phyloP scores from a whole-genome alignment of 2,797 vertebrate genomes.

The Crax fasciolata region DNA sequence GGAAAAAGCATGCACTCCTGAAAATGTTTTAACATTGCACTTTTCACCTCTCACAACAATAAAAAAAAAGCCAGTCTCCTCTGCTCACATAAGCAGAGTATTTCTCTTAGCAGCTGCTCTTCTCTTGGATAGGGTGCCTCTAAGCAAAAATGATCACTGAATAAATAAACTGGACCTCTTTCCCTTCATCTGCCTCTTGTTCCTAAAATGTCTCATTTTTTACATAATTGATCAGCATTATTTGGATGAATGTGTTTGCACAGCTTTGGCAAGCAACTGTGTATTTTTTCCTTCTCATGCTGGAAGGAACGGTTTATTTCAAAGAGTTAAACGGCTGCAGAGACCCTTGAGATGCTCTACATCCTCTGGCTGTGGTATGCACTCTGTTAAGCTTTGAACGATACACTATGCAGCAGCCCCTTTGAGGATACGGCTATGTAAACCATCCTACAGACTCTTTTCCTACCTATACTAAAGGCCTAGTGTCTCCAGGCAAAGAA shows the following conservation, averaged over 20 bases:
- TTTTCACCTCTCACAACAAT: conserved; percentile 8
- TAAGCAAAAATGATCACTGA: conserved; percentile 9
- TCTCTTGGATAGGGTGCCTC: not conserved
- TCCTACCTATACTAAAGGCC: conserved; percentile 64
- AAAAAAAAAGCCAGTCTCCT: not conserved
- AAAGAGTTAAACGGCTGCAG: conserved; percentile 58
- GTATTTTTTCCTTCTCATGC: conserved; percentile 38
- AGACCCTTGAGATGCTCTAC: conserved; percentile 71
- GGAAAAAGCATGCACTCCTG: not conserved
- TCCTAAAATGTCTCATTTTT: conserved; percentile 7
- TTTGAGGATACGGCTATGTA: conserved; percentile 71
- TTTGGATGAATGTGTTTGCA: conserved; percentile 54
- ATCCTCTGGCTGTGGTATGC: conserved; percentile 71
- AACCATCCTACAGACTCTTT: conserved; percentile 68
- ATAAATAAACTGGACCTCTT: conserved; percentile 5
- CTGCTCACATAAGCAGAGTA: not conserved
- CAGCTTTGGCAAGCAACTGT: conserved; percentile 55
- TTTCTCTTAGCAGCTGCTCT: not conserved
- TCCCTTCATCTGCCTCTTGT: not conserved
- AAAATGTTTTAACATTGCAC: not conserved
- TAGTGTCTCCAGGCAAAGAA: conserved; percentile 64
- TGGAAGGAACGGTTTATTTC: conserved; percentile 63
- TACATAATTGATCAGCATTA: not conserved
- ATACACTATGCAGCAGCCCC: conserved; percentile 52
- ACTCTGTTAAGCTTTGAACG: conserved; percentile 65